Evolutionary conservation across 2,888 invertebrate species (phyloP).

Genomic region (Cephus pygmeus): DNA sequence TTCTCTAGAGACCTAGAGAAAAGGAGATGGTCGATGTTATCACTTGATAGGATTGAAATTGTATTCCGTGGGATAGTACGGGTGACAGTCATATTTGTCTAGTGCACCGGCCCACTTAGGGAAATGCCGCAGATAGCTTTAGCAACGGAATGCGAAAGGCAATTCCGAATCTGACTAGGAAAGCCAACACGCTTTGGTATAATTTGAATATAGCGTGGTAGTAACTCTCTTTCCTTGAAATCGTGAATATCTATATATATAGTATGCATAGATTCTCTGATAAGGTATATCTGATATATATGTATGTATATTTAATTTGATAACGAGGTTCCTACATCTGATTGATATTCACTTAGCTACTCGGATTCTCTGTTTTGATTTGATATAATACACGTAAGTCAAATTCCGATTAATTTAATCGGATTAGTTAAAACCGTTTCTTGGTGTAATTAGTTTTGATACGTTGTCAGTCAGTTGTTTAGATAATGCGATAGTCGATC

Average conservation of each 20-base stretch:
- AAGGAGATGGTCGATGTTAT: conserved; percentile 12
- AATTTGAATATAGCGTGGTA: conserved; percentile 39
- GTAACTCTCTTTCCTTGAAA: conserved; percentile 31
- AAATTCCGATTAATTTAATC: background rate
- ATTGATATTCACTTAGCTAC: background rate
- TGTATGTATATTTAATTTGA: background rate
- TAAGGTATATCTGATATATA: background rate
- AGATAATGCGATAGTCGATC: background rate
- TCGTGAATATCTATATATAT: background rate
- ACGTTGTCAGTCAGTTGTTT: background rate
- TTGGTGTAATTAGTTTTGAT: background rate
- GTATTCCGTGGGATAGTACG: conserved; percentile 21
- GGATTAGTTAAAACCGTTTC: background rate
- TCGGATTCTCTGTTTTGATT: background rate
- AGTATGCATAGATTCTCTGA: background rate
- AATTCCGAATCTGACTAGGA: background rate
- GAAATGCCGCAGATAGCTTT: conserved; percentile 40
- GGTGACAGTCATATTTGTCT: background rate
- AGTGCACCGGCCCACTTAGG: conserved; percentile 31
- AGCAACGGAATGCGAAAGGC: conserved; percentile 24
- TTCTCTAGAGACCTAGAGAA: conserved; percentile 16
- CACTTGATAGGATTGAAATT: conserved; percentile 39
- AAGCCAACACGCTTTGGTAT: conserved; percentile 7
- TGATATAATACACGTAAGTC: background rate
- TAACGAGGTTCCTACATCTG: background rate